These are phyloP conservation scores for Drosophila kohkoa DNA, from an alignment of 1,140 invertebrate genomes.

Conservation along the genomic window DNA sequence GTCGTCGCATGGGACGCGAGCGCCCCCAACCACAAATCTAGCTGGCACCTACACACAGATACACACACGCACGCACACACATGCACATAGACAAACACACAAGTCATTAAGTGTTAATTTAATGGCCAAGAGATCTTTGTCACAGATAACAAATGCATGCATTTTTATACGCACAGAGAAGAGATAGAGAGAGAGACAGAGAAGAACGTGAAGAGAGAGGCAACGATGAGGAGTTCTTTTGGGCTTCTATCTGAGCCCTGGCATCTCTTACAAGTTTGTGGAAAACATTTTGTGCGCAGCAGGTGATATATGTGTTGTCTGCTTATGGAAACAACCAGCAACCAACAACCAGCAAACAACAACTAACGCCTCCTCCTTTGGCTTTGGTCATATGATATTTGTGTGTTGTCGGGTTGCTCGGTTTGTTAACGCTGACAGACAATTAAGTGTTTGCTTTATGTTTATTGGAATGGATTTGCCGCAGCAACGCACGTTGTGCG, in stretches of 20 bases:
- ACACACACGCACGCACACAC: constrained; percentile 54
- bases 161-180: constrained; percentile 57
- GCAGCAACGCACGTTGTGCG: constrained; percentile 34
- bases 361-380: constrained; percentile 47
- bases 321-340: constrained; percentile 58
- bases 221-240: constrained; percentile 56
- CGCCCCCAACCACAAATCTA: constrained; percentile 16
- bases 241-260: constrained; percentile 61
- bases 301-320: constrained; percentile 81
- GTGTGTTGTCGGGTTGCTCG: constrained; percentile 75
- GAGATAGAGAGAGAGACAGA: constrained; percentile 3
- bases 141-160: constrained; percentile 81
- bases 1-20: constrained; percentile 43
- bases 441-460: constrained; percentile 83
- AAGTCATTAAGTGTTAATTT: constrained; percentile 83
- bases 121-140: constrained; percentile 82
- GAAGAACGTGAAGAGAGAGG: constrained; percentile 14
- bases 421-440: constrained; percentile 82
- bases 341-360: constrained; percentile 34
- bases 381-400: constrained; percentile 76
- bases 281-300: constrained; percentile 80
- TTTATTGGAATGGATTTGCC: constrained; percentile 81
- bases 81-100: constrained; percentile 56
- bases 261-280: constrained; percentile 82
- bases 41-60: constrained; percentile 59